phyloP scores from a whole-genome alignment of 2,797 vertebrate genomes.

The Eospalax fontanierii region DNA sequence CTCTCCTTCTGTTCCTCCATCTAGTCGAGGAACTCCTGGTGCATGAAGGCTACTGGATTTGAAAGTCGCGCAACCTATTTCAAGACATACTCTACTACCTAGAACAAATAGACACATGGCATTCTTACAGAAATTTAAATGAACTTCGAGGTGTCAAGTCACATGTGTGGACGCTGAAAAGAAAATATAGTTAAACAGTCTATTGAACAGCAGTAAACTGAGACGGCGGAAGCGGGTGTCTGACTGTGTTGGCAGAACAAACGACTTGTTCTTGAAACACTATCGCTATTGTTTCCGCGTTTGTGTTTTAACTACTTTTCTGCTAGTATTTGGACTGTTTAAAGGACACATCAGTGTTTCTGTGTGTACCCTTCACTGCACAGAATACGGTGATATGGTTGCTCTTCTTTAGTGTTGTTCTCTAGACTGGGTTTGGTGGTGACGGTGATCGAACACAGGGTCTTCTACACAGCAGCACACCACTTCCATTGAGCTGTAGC shows the following conservation, averaged over 20 bases:
- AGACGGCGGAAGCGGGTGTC: not conserved
- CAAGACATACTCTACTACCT: not conserved
- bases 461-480: not conserved
- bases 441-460: not conserved
- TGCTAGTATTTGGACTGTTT: not conserved
- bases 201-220: not conserved
- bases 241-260: not conserved
- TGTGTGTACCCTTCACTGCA: not conserved
- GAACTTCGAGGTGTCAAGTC: not conserved
- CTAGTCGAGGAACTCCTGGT: too few relatives aligned
- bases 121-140: constrained; percentile 27
- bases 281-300: not conserved
- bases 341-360: not conserved
- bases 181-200: too few relatives aligned
- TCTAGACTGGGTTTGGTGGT: not conserved
- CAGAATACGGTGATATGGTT: too few relatives aligned
- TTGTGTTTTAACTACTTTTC: not conserved
- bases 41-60: not conserved
- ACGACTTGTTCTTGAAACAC: not conserved
- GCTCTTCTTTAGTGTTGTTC: not conserved
- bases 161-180: not conserved
- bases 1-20: too few relatives aligned
- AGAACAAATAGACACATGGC: constrained; percentile 6
- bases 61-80: not conserved
- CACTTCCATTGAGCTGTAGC: not conserved